Conservation (phyloP, 2,888 invertebrate species). For the Lordiphosa andalusiaca region DNA sequence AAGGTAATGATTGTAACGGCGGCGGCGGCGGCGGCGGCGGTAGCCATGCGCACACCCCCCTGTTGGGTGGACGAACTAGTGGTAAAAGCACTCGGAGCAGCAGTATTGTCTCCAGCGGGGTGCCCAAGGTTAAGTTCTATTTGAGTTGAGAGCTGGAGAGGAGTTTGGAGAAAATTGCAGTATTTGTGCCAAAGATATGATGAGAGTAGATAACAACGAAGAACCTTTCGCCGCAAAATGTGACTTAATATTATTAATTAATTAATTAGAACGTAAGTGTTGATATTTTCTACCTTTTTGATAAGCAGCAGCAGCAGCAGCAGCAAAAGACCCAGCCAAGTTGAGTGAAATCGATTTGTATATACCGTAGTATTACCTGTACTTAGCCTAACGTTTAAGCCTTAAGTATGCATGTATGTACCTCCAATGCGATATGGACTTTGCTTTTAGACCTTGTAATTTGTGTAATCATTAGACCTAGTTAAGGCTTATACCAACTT, state of each 20-base stretch:
- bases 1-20: constrained; percentile 75
- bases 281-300: neutral
- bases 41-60: constrained; percentile 41
- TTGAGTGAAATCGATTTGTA: constrained; percentile 27
- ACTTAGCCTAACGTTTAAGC: constrained; percentile 43
- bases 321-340: constrained; percentile 1
- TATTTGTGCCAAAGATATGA: constrained; percentile 73
- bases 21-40: neutral
- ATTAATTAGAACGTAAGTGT: constrained; percentile 39
- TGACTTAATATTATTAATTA: constrained; percentile 66
- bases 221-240: constrained; percentile 36
- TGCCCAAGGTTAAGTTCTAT: constrained; percentile 78
- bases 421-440: constrained; percentile 27
- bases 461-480: constrained; percentile 25
- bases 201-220: constrained; percentile 25
- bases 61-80: constrained; percentile 51
- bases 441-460: constrained; percentile 57
- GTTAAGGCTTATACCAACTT: constrained; percentile 8
- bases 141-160: constrained; percentile 46
- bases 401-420: constrained; percentile 22
- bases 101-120: constrained; percentile 55
- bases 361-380: constrained; percentile 53
- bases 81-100: constrained; percentile 71
- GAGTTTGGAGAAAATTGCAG: constrained; percentile 40
- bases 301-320: constrained; percentile 19